A percentile compares a stretch with the other conserved stretches of the same genome.
Evolutionary conservation across 1,140 invertebrate species (phyloP).

Genomic region (Hypsibius dujardini): DNA sequence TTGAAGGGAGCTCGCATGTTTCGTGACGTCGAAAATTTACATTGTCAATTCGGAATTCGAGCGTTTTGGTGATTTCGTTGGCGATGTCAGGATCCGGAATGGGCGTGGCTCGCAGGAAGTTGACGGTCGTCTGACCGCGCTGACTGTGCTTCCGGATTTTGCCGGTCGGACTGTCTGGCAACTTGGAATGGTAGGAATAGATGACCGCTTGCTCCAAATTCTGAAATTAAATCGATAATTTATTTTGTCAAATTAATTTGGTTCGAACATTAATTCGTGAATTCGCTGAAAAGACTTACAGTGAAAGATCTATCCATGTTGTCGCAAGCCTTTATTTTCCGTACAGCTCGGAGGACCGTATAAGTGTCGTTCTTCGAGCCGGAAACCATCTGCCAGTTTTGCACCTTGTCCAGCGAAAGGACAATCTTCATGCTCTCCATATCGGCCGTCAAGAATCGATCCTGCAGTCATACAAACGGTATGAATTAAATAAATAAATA

Average conservation of each 20-base stretch:
- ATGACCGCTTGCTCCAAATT: background rate
- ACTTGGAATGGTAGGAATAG: background rate
- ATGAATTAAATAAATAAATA: too few species aligned
- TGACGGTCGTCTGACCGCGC: background rate
- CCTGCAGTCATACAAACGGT: too few species aligned
- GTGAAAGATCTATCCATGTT: conserved; percentile 9
- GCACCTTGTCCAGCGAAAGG: background rate
- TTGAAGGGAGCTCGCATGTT: too few species aligned
- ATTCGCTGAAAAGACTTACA: background rate
- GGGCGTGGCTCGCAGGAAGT: background rate
- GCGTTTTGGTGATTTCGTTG: background rate
- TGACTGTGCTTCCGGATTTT: background rate
- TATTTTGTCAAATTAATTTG: background rate
- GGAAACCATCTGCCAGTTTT: background rate
- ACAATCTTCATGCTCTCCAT: background rate
- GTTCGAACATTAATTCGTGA: background rate
- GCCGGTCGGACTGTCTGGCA: background rate
- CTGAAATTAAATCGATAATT: too few species aligned
- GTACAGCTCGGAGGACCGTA: conserved; percentile 4
- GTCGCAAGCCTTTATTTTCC: background rate
- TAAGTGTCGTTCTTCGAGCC: background rate
- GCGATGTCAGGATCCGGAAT: background rate
- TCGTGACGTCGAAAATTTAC: background rate
- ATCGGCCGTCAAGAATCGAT: conserved; percentile 5
- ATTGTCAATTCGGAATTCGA: background rate